Base-by-base conservation (phyloP, 2,113 vertebrate species). In the Hippopotamus amphibius region DNA sequence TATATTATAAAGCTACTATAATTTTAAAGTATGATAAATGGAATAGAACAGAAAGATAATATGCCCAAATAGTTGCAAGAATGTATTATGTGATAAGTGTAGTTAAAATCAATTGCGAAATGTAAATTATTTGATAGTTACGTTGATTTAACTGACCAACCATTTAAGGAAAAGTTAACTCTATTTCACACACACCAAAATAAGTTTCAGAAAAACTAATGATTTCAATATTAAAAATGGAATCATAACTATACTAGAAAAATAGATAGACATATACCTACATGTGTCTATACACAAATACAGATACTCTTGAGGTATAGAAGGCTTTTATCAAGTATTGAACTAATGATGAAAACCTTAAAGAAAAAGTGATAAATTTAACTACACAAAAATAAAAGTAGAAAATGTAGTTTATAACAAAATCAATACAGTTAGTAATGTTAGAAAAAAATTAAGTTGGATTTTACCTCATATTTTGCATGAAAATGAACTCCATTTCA, bases 21-120 rank as follows among this genome's bases (percentile, higher is more conserved):
- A 90, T 77, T 87, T 87, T 8, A 97, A 66, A 94, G 30, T 43
- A 71, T 59, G 6, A 82, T 86, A 86, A 93, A n/a, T 26, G n/a
- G 59, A 61, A 37, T 30, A 46, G 6, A 66, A 74, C 16, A 87
- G n/a, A 59, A 59, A 93, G 41, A 46, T 11, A 87, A 91, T 89
- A 26, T 77, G 19, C 17, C 17, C 50, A 65, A 77, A 88, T 69
- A n/a, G 28, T 53, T 95, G 6, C 46, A 72, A 66, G 21, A 93
- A 61, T 79, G 19, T 90, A 63, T 61, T 81, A 43, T 88, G 16
- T 63, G 16, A 81, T 41, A 74, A 79, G 74, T 4, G 6, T 50
- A 65, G 76, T 96, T 94, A 37, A 92, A 92, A 48, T 72, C 41
- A 69, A 69, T 77, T 12, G 14, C 50, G 77, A 95, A 72, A 74